A percentile compares a stretch with the other conserved stretches of the same genome.
These are phyloP conservation scores for Apamea sordens DNA, from an alignment of 2,888 invertebrate genomes.

Conservation along the genomic window DNA sequence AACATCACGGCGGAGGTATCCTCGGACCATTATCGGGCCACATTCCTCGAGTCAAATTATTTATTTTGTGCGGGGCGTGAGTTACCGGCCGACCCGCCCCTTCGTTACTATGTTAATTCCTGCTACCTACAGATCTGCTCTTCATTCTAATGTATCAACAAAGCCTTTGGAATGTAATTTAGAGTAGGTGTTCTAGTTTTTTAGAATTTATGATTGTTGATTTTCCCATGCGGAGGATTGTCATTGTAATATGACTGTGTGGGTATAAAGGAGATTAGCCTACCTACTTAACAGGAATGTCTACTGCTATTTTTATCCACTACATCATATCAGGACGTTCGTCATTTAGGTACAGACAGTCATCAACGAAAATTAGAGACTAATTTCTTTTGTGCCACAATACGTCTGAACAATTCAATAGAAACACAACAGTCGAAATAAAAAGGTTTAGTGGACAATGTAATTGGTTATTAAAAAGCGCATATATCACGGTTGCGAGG, in stretches of 20 bases:
- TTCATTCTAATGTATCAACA: constrained; percentile 70
- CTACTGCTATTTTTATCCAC: not conserved
- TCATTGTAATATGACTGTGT: constrained; percentile 4
- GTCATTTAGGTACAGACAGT: not conserved
- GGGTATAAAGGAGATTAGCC: not conserved
- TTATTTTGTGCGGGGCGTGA: constrained; percentile 89
- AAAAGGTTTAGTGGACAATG: constrained; percentile 76
- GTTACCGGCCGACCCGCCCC: constrained; percentile 86
- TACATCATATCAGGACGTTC: not conserved
- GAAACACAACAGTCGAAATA: constrained; percentile 49
- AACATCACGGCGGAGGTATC: constrained; percentile 63
- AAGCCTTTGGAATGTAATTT: constrained; percentile 60
- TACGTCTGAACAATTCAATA: constrained; percentile 38
- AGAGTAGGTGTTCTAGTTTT: constrained; percentile 40
- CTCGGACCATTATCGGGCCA: constrained; percentile 75
- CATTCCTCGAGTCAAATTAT: constrained; percentile 86
- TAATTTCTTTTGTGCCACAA: constrained; percentile 17
- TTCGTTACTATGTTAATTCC: constrained; percentile 89
- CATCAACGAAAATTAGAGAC: constrained; percentile 6
- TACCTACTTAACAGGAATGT: not conserved
- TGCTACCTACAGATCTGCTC: constrained; percentile 76
- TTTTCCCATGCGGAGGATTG: constrained; percentile 36
- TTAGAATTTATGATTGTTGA: constrained; percentile 41
- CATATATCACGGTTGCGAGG: constrained; percentile 82
- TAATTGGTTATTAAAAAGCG: constrained; percentile 88